Evolutionary conservation across 2,113 vertebrate species (phyloP).

Genomic region (Oostethus manadensis): DNA sequence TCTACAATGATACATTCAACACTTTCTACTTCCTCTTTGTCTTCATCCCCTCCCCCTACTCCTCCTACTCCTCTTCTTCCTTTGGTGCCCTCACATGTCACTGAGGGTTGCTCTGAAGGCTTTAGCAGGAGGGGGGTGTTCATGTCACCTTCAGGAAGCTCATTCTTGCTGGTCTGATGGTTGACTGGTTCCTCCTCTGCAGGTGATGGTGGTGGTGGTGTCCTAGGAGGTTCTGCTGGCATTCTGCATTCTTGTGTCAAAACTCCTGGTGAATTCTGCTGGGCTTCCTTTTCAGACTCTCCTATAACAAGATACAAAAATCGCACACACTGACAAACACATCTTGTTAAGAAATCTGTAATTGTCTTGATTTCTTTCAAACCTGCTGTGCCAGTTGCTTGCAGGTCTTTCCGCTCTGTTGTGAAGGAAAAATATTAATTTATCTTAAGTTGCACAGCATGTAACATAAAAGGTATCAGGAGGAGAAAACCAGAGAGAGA

Average conservation of each 20-base stretch:
- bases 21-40: neutral
- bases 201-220: neutral
- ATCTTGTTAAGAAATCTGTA: constrained; percentile 6
- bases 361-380: constrained; percentile 20
- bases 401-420: constrained; percentile 53
- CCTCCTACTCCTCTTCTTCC: neutral
- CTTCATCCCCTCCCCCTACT: constrained; percentile 5
- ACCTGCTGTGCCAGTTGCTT: constrained; percentile 19
- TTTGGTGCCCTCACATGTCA: constrained; percentile 1
- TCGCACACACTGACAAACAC: too few relatives aligned
- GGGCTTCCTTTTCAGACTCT: neutral
- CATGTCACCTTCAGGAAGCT: constrained; percentile 1
- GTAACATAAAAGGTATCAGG: neutral
- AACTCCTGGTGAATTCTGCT: constrained; percentile 8
- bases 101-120: neutral
- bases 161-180: constrained; percentile 2
- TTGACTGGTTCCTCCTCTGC: neutral
- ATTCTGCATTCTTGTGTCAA: constrained; percentile 3
- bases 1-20: constrained; percentile 9
- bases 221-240: constrained; percentile 2
- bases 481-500: constrained; percentile 7
- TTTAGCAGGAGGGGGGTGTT: constrained; percentile 3
- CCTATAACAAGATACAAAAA: constrained; percentile 11
- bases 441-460: neutral
- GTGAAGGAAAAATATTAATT: constrained; percentile 21